phyloP scores from a whole-genome alignment of 37 sponge, comb jelly and placozoan genomes.

The Petrosia ficiformis region DNA sequence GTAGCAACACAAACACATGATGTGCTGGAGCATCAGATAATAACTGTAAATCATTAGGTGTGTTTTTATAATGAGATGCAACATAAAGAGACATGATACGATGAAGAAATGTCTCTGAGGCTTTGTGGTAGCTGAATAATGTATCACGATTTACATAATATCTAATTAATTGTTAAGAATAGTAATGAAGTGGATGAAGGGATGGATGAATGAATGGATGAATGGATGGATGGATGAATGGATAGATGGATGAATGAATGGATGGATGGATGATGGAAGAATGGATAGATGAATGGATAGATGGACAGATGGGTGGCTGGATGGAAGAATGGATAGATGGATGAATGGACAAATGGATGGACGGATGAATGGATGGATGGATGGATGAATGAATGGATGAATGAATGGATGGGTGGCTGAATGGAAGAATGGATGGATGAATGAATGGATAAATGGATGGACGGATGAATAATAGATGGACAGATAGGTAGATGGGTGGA shows the following conservation, averaged over 20 bases:
- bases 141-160: constrained; percentile 96
- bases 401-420: too few relatives aligned
- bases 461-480: too few relatives aligned
- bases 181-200: background rate
- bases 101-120: constrained; percentile 92
- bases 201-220: background rate
- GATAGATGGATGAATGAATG: background rate
- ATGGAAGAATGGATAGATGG: background rate
- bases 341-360: background rate
- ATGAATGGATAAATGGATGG: background rate
- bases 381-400: background rate
- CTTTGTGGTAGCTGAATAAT: constrained; percentile 89
- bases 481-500: background rate
- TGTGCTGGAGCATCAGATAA: constrained; percentile 99
- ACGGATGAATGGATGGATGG: background rate
- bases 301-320: background rate
- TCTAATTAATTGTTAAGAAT: constrained; percentile 12
- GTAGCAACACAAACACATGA: constrained; percentile 87
- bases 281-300: too few relatives aligned
- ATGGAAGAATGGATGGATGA: background rate
- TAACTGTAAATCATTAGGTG: constrained; percentile 98
- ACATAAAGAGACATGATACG: constrained; percentile 92
- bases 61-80: constrained; percentile 97
- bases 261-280: background rate
- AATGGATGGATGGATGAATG: background rate